Conservation (phyloP, 2,888 invertebrate species). For the Drosophila mayaguana region DNA sequence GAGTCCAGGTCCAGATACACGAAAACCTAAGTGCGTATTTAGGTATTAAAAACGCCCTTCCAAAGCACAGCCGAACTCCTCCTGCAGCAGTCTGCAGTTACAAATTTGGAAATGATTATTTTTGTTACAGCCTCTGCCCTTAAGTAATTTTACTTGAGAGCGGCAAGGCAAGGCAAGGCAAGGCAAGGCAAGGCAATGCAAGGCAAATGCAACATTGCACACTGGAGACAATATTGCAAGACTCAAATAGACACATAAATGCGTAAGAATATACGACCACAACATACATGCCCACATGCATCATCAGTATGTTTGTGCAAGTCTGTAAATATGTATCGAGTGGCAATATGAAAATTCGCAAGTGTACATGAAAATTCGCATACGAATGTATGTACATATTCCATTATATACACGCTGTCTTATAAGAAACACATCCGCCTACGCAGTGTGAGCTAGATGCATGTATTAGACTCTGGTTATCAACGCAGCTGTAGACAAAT, state of each 20-base stretch:
- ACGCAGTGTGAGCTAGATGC: constrained; percentile 14
- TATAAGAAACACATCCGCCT: constrained; percentile 8
- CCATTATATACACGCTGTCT: constrained; percentile 3
- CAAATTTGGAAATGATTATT: constrained; percentile 55
- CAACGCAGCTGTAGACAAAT: constrained; percentile 26
- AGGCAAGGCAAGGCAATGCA: constrained; percentile 34
- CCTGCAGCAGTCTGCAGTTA: constrained; percentile 27
- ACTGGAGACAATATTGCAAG: constrained; percentile 41
- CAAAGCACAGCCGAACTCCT: background rate
- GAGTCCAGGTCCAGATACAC: constrained; percentile 1
- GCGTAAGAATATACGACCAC: constrained; percentile 35
- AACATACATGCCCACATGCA: background rate
- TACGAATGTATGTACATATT: constrained; percentile 1
- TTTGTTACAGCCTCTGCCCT: constrained; percentile 58
- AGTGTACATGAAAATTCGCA: background rate
- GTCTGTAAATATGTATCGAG: constrained; percentile 9
- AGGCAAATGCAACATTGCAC: constrained; percentile 36
- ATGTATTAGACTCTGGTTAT: constrained; percentile 31
- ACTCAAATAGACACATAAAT: constrained; percentile 41
- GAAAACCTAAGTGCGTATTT: constrained; percentile 21
- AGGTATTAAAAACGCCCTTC: constrained; percentile 45
- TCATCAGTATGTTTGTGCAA: constrained; percentile 6
- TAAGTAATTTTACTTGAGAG: constrained; percentile 60
- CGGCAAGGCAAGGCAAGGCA: constrained; percentile 39
- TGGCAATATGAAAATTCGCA: constrained; percentile 4